Conservation (phyloP, 2,113 vertebrate species). For the Hypanus sabinus region DNA sequence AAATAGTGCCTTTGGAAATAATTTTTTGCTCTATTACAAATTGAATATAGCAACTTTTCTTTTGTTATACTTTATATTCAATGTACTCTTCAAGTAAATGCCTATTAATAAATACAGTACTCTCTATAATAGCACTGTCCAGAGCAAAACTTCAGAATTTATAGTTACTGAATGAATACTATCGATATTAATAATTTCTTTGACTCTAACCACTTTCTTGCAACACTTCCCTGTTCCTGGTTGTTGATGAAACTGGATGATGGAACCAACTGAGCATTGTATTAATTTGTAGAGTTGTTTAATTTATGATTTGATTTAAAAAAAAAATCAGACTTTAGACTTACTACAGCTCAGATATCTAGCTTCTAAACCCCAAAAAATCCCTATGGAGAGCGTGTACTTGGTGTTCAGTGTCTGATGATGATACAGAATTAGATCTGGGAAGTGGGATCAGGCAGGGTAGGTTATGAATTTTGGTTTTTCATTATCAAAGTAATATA, state of each 20-base stretch:
- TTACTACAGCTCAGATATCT: neutral
- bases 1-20: neutral
- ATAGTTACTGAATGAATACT: neutral
- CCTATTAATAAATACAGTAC: slow-evolving; percentile 7
- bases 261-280: neutral
- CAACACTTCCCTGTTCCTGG: neutral
- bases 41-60: neutral
- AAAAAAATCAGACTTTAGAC: neutral
- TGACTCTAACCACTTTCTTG: neutral
- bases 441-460: too few relatives aligned
- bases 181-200: neutral
- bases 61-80: neutral
- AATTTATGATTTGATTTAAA: neutral
- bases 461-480: neutral
- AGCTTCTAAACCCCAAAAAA: neutral
- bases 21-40: neutral
- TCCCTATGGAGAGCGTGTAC: neutral
- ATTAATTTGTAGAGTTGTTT: neutral
- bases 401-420: too few relatives aligned
- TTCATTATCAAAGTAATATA: neutral
- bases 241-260: neutral
- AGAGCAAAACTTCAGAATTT: neutral
- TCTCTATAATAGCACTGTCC: neutral
- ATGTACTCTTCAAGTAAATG: neutral
- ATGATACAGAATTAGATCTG: too few relatives aligned